Conservation (phyloP, 2,888 invertebrate species). For the Cryptus viduatorius region DNA sequence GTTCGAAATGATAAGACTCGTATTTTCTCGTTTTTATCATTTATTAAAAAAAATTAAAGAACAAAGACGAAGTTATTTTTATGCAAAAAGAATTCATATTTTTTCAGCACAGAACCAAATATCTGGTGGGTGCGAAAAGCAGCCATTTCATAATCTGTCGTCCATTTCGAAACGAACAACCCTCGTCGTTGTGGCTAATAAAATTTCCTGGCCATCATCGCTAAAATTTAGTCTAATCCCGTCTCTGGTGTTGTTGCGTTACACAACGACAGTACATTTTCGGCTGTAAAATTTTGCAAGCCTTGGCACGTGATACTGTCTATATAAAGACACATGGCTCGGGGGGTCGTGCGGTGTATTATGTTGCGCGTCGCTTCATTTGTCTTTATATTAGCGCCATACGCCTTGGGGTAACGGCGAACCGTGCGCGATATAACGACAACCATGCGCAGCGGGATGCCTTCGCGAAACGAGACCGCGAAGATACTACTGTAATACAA, state of each 20-base stretch:
- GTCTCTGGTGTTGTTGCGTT: not conserved
- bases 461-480: slow-evolving; percentile 46
- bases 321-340: slow-evolving; percentile 81
- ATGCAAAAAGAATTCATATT: slow-evolving; percentile 7
- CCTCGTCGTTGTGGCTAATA: slow-evolving; percentile 76
- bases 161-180: slow-evolving; percentile 77
- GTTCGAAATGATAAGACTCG: not conserved
- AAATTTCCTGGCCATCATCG: slow-evolving; percentile 70
- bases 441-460: slow-evolving; percentile 57
- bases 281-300: slow-evolving; percentile 61
- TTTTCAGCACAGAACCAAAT: not conserved
- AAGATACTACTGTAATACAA: slow-evolving; percentile 59
- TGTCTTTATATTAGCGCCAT: slow-evolving; percentile 78
- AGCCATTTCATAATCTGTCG: slow-evolving; percentile 79
- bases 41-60: not conserved
- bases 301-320: slow-evolving; percentile 74
- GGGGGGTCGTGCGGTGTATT: slow-evolving; percentile 65
- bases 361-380: slow-evolving; percentile 79
- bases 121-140: slow-evolving; percentile 58
- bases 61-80: not conserved
- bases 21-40: not conserved
- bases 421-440: slow-evolving; percentile 62
- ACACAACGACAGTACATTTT: slow-evolving; percentile 71
- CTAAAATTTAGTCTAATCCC: slow-evolving; percentile 73
- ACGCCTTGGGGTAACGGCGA: slow-evolving; percentile 62